Base-by-base conservation (phyloP, 1,140 invertebrate species). In the Druon quercuslanigerum region DNA sequence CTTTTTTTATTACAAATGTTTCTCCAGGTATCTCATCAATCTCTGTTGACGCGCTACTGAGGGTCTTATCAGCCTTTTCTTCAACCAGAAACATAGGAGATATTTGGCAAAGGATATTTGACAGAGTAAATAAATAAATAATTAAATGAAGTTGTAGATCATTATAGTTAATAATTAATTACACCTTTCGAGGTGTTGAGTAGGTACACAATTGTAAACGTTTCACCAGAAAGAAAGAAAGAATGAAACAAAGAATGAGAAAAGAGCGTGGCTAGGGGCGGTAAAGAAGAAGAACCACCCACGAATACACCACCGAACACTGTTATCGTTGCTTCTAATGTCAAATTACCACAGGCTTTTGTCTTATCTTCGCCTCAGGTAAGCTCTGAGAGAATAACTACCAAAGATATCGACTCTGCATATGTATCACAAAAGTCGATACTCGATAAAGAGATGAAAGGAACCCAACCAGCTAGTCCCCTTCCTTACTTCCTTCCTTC, bases 321-420 rank as follows among this genome's bases (percentile, higher is more conserved):
- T 76, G 82, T 85, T 87, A 86, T 87, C 82, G 77, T 66, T 79
- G 71, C 73, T 76, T 87, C 79, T 78, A 75, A 80, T 80, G 85
- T 78, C 85, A 87, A 89, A 90, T 89, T 89, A 89, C 86, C 86
- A 73, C 79, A 66, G 81, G 85, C 77, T 85, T 86, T 81, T 84
- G 81, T 83, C 87, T 90, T 91, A 90, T 90, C 89, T 88, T 71
- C 77, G 79, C 81, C 82, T 78, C 72, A 50, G 73, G 85, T 90
- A 90, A 91, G 89, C 89, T 87, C 75, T 71, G 74, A 82, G 85
- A 87, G 87, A 89, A 86, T 89, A 89, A 87, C 83, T 86, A 87
- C 85, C n/a, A 46, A 82, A 88, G 90, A 90, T 91, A 91, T 87
- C 88, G 88, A 86, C 82, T 90, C 87, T 90, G 87, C 88, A 89